Evolutionary conservation across 2,888 invertebrate genomes (phyloP).

Genomic region (Amblyjoppa fuscipennis): DNA sequence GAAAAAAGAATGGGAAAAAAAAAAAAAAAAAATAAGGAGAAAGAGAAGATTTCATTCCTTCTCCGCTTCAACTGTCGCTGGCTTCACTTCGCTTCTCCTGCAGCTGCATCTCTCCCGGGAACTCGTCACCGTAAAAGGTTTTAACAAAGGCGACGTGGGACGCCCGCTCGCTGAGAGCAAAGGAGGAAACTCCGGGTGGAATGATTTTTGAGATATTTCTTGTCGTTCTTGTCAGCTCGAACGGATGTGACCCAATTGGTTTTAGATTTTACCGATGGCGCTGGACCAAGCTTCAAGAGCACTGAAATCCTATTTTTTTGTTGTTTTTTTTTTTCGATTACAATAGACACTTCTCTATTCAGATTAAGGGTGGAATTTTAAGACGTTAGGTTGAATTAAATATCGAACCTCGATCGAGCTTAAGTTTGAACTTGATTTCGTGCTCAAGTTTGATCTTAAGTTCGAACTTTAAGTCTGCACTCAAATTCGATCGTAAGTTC

Average conservation of each 20-base stretch:
- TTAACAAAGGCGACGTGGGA: conserved; percentile 44
- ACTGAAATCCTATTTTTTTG: neutral
- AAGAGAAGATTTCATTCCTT: conserved; percentile 31
- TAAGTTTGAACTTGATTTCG: no score
- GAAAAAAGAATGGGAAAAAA: neutral
- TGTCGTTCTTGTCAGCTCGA: conserved; percentile 29
- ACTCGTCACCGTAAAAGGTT: conserved; percentile 50
- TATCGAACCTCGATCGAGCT: no score
- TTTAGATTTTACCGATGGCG: conserved; percentile 54
- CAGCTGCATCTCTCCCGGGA: conserved; percentile 35
- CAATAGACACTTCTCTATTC: neutral
- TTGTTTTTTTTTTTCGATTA: neutral
- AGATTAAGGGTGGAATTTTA: no score
- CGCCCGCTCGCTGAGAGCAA: conserved; percentile 26
- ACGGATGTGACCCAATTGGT: conserved; percentile 64
- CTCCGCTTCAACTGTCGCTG: conserved; percentile 47
- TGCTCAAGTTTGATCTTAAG: neutral
- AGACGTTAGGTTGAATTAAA: no score
- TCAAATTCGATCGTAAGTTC: neutral
- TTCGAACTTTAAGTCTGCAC: no score
- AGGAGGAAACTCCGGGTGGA: conserved; percentile 24
- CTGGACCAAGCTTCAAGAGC: conserved; percentile 15
- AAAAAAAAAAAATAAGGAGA: neutral
- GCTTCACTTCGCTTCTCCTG: conserved; percentile 12
- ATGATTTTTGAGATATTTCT: conserved; percentile 49